Evolutionary conservation across 2,888 invertebrate genomes (phyloP).

Genomic region (Macropis europaea): DNA sequence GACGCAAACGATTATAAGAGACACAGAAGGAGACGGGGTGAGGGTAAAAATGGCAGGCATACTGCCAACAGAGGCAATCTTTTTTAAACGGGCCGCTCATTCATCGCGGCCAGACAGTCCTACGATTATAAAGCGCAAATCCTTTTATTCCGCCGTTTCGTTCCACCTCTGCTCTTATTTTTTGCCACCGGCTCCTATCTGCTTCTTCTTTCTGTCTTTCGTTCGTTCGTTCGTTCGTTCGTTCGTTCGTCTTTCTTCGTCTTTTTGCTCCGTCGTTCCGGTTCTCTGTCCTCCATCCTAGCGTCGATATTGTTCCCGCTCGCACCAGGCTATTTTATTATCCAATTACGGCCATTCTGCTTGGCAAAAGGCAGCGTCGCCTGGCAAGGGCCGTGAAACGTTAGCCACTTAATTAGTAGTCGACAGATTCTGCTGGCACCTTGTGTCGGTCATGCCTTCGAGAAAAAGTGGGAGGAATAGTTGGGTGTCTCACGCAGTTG

Average conservation of each 20-base stretch:
- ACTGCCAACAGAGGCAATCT: conserved; percentile 71
- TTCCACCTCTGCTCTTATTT: conserved; percentile 67
- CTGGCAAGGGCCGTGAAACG: conserved; percentile 41
- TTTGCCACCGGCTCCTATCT: conserved; percentile 57
- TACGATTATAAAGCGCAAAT: conserved; percentile 77
- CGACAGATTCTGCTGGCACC: conserved; percentile 43
- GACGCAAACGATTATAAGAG: conserved; percentile 45
- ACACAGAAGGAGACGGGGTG: neutral
- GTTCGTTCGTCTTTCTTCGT: too few species aligned
- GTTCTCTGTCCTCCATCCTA: conserved; percentile 11
- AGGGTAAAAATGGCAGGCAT: conserved; percentile 61
- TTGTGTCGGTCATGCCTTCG: conserved; percentile 15
- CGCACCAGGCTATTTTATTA: conserved; percentile 66
- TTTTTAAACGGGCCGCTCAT: conserved; percentile 74
- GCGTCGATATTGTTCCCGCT: conserved; percentile 66
- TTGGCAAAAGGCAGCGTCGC: conserved; percentile 53
- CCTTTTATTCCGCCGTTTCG: conserved; percentile 73
- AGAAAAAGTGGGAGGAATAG: neutral
- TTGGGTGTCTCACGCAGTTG: neutral
- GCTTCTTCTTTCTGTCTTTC: conserved; percentile 29
- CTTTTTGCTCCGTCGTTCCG: conserved; percentile 15
- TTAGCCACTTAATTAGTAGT: conserved; percentile 65
- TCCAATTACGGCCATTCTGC: conserved; percentile 70
- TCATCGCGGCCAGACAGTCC: conserved; percentile 75
- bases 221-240: conserved; percentile 2